Percentiles rank a stretch among this genome's conserved stretches.
Conservation (phyloP, 2,113 vertebrate genomes). For the Indicator indicator region DNA sequence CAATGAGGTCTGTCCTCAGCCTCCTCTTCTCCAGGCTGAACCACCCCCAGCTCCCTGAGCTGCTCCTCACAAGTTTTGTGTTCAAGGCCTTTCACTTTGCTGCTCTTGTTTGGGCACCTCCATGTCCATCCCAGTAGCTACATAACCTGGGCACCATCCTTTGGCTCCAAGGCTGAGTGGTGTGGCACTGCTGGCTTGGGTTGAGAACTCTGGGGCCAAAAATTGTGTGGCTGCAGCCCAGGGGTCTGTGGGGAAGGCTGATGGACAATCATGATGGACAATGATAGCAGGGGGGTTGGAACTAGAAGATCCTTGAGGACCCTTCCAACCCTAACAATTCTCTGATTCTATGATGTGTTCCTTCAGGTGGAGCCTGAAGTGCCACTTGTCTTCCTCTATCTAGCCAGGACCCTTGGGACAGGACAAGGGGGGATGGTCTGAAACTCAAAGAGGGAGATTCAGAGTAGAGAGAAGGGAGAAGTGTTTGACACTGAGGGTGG, state of each 20-base stretch:
- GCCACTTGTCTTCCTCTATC: not conserved
- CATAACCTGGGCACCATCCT: not conserved
- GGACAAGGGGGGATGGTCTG: not conserved
- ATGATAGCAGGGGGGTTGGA: too few relatives aligned
- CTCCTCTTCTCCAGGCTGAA: too few relatives aligned
- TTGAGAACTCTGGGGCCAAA: not conserved
- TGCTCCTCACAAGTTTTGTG: too few relatives aligned
- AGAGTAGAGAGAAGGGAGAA: not conserved
- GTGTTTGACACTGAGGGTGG: rapidly evolving
- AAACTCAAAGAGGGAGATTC: not conserved
- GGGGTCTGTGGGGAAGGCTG: not conserved
- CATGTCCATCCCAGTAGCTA: not conserved
- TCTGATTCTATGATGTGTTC: not conserved
- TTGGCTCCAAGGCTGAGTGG: not conserved
- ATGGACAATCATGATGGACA: not conserved
- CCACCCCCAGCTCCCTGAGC: too few relatives aligned
- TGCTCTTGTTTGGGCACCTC: too few relatives aligned
- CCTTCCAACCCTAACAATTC: too few relatives aligned
- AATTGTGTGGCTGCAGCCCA: not conserved
- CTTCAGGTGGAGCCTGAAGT: not conserved
- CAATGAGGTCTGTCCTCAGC: too few relatives aligned
- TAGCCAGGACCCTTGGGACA: too few relatives aligned
- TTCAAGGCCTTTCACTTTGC: too few relatives aligned
- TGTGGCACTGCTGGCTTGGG: not conserved
- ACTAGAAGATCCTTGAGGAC: too few relatives aligned